Evolutionary conservation across 2,797 vertebrate species (phyloP).

Genomic region (Petrocephalus sullivani): DNA sequence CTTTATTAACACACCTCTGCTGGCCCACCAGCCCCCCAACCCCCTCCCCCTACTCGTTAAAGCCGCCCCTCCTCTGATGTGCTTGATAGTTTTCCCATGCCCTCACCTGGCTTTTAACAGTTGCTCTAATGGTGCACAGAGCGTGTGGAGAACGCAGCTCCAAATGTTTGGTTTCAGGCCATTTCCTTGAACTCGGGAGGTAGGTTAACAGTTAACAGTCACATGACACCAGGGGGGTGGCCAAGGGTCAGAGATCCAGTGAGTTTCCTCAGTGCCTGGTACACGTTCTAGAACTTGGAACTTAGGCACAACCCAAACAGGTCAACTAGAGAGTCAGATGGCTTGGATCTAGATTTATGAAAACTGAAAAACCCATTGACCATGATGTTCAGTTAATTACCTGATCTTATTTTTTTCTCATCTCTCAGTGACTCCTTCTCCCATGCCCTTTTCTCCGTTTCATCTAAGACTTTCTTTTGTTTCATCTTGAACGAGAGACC

Average conservation of each 20-base stretch:
- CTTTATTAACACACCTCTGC: conserved; percentile 33
- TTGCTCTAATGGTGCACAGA: conserved; percentile 21
- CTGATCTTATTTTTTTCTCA: not conserved
- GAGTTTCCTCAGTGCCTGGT: not conserved
- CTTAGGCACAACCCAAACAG: not conserved
- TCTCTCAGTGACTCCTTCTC: not conserved
- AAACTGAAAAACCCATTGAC: not conserved
- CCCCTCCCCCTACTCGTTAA: conserved; percentile 22
- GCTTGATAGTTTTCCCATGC: conserved; percentile 33
- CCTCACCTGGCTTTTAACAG: conserved; percentile 28
- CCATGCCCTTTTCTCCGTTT: not conserved
- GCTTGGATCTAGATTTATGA: not conserved
- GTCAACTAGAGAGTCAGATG: not conserved
- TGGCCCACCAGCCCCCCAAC: not conserved
- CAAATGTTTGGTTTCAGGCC: conserved; percentile 31
- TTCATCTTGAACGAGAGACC: not conserved
- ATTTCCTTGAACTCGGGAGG: conserved; percentile 22
- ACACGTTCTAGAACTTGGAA: not conserved
- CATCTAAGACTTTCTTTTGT: not conserved
- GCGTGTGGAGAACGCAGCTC: conserved; percentile 1
- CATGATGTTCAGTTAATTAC: not conserved
- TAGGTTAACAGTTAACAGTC: conserved; percentile 7
- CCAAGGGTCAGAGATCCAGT: not conserved
- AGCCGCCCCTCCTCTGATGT: conserved; percentile 23
- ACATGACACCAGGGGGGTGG: not conserved